Percentiles rank a stretch among this genome's conserved stretches.
phyloP scores from a whole-genome alignment of 2,113 vertebrate species.

The Dasyornis broadbenti region DNA sequence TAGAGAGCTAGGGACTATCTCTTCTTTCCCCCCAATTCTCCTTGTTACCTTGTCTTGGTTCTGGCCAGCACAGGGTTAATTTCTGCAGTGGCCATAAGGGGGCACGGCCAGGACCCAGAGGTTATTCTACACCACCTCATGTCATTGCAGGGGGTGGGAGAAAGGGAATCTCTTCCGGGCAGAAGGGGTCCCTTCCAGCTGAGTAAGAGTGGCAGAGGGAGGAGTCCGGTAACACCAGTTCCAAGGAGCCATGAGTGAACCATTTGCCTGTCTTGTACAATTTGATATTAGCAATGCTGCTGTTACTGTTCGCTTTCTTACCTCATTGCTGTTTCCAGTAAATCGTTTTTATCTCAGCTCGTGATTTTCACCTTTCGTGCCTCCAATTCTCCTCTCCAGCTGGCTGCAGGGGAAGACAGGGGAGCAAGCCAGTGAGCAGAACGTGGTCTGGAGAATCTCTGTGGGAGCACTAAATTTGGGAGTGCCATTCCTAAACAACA shows the following conservation, averaged over 20 bases:
- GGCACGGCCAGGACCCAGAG: not conserved
- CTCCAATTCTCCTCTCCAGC: not conserved
- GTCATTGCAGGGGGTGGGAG: not conserved
- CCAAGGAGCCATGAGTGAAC: accelerated
- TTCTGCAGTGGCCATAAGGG: not conserved
- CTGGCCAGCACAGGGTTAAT: not conserved
- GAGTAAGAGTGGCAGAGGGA: not conserved
- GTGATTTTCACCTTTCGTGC: not conserved
- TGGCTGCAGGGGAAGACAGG: not conserved
- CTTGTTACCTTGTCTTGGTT: not conserved
- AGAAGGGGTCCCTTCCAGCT: not conserved
- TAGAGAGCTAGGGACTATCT: not conserved
- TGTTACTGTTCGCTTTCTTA: not conserved
- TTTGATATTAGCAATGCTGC: not conserved
- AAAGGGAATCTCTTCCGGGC: not conserved
- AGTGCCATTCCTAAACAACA: not conserved
- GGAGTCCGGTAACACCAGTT: accelerated
- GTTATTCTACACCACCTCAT: not conserved
- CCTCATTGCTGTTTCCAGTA: not conserved
- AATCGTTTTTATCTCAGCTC: not conserved
- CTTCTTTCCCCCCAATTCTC: accelerated
- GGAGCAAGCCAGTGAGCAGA: accelerated
- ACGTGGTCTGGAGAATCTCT: not conserved
- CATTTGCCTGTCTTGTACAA: not conserved
- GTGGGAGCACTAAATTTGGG: not conserved